Percentiles rank a stretch among this genome's conserved stretches.
phyloP scores from a whole-genome alignment of 2,797 vertebrate genomes.

The Anas acuta region DNA sequence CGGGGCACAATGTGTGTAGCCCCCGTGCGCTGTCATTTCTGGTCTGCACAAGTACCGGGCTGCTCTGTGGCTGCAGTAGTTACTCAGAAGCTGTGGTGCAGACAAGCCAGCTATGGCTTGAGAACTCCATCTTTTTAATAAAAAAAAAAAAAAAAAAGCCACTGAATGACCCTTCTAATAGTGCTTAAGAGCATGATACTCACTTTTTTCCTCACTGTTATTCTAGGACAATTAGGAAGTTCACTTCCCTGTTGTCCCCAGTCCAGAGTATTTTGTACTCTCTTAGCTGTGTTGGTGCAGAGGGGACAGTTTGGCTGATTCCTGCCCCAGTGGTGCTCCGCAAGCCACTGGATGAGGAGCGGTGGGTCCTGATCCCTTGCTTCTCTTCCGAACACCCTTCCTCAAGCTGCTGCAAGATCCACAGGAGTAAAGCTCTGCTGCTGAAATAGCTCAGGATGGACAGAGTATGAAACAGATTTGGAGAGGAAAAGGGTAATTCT shows the following conservation, averaged over 20 bases:
- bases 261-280: not conserved
- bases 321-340: not conserved
- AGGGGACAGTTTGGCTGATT: not conserved
- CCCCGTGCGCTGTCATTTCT: not conserved
- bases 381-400: not conserved
- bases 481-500: not conserved
- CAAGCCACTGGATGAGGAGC: too few relatives aligned
- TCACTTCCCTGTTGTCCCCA: not conserved
- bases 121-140: not conserved
- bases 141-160: not conserved
- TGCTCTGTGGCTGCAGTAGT: not conserved
- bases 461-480: not conserved
- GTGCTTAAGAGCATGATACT: not conserved
- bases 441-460: not conserved
- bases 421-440: not conserved
- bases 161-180: not conserved
- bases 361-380: not conserved
- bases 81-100: not conserved
- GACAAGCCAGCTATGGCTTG: not conserved
- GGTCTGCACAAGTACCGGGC: not conserved
- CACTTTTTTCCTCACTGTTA: not conserved
- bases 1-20: rapidly evolving
- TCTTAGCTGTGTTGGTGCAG: not conserved
- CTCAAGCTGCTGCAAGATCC: not conserved
- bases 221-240: not conserved